Evolutionary conservation across 2,888 invertebrate species (phyloP).

Genomic region (Drosophila testacea): DNA sequence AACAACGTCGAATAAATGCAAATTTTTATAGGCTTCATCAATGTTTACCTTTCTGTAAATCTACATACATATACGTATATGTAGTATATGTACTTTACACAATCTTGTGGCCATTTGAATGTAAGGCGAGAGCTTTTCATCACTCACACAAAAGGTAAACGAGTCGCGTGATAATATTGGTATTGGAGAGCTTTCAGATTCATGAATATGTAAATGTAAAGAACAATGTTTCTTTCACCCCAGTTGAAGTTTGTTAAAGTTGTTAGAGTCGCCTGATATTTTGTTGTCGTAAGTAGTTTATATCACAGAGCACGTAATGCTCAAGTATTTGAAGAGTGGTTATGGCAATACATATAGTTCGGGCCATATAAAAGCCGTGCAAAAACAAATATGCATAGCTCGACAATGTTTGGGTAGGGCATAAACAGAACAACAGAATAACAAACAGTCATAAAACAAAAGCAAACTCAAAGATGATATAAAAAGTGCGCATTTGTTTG

Average conservation of each 20-base stretch:
- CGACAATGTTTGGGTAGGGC: conserved; percentile 72
- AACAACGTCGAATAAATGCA: conserved; percentile 5
- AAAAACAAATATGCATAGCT: conserved; percentile 60
- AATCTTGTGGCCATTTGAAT: not conserved
- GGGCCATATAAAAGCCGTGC: conserved; percentile 48
- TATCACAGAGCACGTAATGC: conserved; percentile 46
- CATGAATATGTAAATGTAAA: conserved; percentile 44
- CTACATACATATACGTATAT: not conserved
- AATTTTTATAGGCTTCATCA: not conserved
- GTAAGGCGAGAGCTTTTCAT: conserved; percentile 16
- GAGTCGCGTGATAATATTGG: conserved; percentile 5
- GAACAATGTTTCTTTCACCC: conserved; percentile 17
- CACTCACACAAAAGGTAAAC: not conserved
- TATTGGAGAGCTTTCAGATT: conserved; percentile 41
- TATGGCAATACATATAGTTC: conserved; percentile 8
- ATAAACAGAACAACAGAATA: conserved; percentile 51
- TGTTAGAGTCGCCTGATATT: conserved; percentile 22
- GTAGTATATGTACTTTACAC: not conserved
- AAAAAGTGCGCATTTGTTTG: conserved; percentile 64
- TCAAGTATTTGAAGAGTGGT: conserved; percentile 30
- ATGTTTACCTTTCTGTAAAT: conserved; percentile 8
- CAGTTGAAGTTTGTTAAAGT: too few species aligned
- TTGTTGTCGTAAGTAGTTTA: conserved; percentile 14
- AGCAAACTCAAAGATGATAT: conserved; percentile 52
- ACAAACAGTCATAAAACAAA: conserved; percentile 55